Evolutionary conservation across 2,113 vertebrate genomes (phyloP).

Genomic region (Crotophaga sulcirostris): DNA sequence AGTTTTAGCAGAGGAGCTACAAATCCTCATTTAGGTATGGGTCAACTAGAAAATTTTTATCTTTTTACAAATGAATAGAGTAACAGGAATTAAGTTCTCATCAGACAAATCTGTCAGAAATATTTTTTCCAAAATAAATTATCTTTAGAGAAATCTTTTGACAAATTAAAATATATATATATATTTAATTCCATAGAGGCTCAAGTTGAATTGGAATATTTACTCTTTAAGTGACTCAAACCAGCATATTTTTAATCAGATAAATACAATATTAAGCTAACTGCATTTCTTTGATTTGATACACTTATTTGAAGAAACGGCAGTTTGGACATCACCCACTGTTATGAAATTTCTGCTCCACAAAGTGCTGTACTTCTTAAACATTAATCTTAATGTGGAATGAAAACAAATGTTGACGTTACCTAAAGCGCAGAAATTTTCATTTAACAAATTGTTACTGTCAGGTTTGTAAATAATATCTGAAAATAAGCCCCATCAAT

Average conservation of each 20-base stretch:
- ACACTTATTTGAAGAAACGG: neutral
- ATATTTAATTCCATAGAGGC: neutral
- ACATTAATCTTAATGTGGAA: neutral
- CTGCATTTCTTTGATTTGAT: neutral
- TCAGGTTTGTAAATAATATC: neutral
- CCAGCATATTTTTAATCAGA: neutral
- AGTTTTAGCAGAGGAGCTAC: neutral
- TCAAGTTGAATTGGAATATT: neutral
- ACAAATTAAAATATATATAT: too few relatives aligned
- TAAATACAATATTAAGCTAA: neutral
- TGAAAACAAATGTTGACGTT: neutral
- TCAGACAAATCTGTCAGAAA: neutral
- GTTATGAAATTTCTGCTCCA: neutral
- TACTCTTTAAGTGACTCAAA: neutral
- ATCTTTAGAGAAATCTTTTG: neutral
- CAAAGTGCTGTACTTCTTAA: neutral
- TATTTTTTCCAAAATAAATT: neutral
- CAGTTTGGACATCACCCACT: neutral
- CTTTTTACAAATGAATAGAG: neutral
- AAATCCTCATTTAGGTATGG: neutral
- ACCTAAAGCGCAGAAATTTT: neutral
- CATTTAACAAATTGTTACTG: neutral
- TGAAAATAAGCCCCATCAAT: neutral
- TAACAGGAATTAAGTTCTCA: neutral
- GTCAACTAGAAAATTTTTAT: neutral